phyloP scores from a whole-genome alignment of 1,140 invertebrate genomes.

The Dendrolimus kikuchii region DNA sequence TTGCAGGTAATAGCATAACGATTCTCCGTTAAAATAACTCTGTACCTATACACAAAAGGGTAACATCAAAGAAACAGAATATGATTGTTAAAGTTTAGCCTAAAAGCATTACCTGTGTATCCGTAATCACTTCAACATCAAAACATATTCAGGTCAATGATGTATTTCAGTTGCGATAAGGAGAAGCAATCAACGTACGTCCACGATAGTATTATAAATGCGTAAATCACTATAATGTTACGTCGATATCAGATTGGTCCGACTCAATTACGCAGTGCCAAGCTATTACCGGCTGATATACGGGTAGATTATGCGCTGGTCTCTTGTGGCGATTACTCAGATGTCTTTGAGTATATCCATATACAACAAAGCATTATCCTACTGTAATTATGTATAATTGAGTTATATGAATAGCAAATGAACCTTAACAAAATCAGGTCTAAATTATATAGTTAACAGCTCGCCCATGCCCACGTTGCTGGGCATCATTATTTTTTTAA shows the following conservation, averaged over 20 bases:
- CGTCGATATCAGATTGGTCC: constrained; percentile 32
- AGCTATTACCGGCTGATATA: constrained; percentile 47
- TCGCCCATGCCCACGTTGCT: too few species aligned
- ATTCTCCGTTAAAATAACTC: too few species aligned
- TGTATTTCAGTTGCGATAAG: constrained; percentile 1
- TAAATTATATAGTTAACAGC: too few species aligned
- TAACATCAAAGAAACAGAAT: too few species aligned
- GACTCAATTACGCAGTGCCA: constrained; percentile 43
- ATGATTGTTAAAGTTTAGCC: too few species aligned
- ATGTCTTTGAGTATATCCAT: background rate
- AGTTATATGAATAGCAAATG: too few species aligned
- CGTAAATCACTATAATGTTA: constrained; percentile 36
- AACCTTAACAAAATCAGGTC: too few species aligned
- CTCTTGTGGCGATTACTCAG: constrained; percentile 1
- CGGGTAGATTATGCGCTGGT: constrained; percentile 17
- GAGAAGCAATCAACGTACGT: constrained; percentile 3
- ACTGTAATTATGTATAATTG: too few species aligned
- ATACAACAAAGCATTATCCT: background rate
- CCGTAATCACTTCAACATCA: constrained; percentile 1
- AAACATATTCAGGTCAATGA: background rate
- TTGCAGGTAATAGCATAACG: too few species aligned
- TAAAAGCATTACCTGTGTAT: background rate
- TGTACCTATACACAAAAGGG: too few species aligned
- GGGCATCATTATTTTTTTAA: too few species aligned
- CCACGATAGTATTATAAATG: constrained; percentile 11